Evolutionary conservation across 2,113 vertebrate genomes (phyloP).

Genomic region (Ranitomeya imitator): DNA sequence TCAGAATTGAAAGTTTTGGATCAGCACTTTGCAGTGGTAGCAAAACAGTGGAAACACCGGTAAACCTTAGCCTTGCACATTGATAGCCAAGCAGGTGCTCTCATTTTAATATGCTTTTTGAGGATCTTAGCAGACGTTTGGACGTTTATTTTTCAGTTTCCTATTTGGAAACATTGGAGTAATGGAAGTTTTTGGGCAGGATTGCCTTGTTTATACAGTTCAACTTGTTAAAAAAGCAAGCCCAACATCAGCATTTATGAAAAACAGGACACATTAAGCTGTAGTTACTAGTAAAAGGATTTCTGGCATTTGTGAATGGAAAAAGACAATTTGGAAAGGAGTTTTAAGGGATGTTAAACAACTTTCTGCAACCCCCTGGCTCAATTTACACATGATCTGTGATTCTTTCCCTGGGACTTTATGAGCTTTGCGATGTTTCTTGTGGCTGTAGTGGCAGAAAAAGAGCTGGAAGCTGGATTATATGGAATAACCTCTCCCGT

Average conservation of each 20-base stretch:
- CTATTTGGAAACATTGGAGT: conserved; percentile 48
- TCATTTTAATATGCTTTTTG: conserved; percentile 37
- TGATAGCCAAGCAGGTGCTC: conserved; percentile 35
- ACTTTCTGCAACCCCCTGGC: conserved; percentile 14
- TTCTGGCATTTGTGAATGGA: conserved; percentile 45
- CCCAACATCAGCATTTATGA: conserved; percentile 52
- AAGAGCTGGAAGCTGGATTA: conserved; percentile 18
- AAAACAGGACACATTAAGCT: conserved; percentile 52
- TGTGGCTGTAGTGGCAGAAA: conserved; percentile 14
- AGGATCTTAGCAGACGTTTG: conserved; percentile 46
- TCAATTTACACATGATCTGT: conserved; percentile 42
- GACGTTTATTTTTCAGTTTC: conserved; percentile 45
- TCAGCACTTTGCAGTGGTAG: not conserved
- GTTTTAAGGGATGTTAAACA: conserved; percentile 48
- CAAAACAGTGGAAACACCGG: not conserved
- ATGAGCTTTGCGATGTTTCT: conserved; percentile 10
- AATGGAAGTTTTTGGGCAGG: conserved; percentile 50
- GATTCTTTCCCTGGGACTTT: conserved; percentile 39
- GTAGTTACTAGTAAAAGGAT: conserved; percentile 48
- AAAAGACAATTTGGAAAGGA: conserved; percentile 43
- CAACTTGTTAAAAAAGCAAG: conserved; percentile 49
- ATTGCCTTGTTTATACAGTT: conserved; percentile 46
- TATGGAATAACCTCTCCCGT: not conserved
- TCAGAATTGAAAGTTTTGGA: not conserved
- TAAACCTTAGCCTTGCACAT: not conserved